phyloP scores from a whole-genome alignment of 2,888 invertebrate species.

The Carabus problematicus region DNA sequence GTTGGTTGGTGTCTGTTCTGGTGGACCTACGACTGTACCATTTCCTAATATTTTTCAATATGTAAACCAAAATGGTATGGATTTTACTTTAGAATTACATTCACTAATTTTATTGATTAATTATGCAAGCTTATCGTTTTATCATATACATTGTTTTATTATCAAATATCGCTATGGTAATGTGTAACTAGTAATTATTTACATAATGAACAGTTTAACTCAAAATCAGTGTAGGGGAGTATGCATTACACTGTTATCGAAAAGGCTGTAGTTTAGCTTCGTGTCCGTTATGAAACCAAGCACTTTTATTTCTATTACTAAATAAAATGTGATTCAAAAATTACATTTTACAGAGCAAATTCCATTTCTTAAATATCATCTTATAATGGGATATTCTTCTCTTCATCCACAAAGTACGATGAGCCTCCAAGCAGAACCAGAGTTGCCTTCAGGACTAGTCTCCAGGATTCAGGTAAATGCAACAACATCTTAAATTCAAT shows the following conservation, averaged over 20 bases:
- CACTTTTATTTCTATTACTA: no score
- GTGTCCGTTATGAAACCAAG: no score
- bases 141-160: slow-evolving; percentile 1
- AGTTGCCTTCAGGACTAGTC: not conserved
- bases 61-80: not conserved
- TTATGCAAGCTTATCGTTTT: not conserved
- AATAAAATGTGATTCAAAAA: no score
- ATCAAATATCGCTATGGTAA: no score
- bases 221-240: no score
- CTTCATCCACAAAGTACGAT: not conserved
- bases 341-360: not conserved
- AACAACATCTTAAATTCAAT: no score
- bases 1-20: not conserved
- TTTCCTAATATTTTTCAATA: slow-evolving; percentile 6
- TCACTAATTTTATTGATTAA: not conserved
- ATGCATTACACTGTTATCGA: no score
- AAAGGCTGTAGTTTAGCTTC: no score
- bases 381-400: not conserved
- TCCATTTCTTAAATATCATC: not conserved
- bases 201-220: no score
- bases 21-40: not conserved
- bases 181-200: no score
- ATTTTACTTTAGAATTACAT: not conserved
- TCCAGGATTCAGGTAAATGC: not conserved
- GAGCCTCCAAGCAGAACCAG: not conserved